Conservation (phyloP, 2,888 invertebrate species). For the Phasia obesa region DNA sequence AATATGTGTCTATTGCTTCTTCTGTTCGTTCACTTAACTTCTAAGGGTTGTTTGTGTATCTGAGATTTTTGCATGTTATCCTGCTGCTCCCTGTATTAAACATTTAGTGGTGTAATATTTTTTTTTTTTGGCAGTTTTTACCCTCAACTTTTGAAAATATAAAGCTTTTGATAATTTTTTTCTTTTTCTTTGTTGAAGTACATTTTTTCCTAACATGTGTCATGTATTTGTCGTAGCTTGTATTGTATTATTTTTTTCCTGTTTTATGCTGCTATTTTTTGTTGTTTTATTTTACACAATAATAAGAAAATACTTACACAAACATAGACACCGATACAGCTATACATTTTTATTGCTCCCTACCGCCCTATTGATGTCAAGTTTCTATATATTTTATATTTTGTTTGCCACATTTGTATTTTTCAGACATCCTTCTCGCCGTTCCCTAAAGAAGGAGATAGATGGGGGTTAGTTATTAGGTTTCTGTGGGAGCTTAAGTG, state of each 20-base stretch:
- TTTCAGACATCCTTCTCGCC: conserved; percentile 51
- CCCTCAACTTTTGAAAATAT: conserved; percentile 3
- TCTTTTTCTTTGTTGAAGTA: neutral
- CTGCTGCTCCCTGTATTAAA: conserved; percentile 51
- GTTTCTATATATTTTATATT: conserved; percentile 64
- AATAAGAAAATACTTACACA: conserved; percentile 25
- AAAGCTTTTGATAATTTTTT: neutral
- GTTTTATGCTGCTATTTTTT: conserved; percentile 62
- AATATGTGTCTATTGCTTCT: conserved; percentile 69
- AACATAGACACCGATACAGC: conserved; percentile 36
- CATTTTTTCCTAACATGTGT: conserved; percentile 62
- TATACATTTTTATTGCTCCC: conserved; percentile 76
- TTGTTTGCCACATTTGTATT: conserved; percentile 57
- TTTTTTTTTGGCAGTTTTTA: conserved; percentile 15
- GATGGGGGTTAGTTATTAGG: neutral
- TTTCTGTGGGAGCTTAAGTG: neutral
- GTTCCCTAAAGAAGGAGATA: conserved; percentile 2
- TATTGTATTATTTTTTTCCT: conserved; percentile 64
- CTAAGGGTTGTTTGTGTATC: conserved; percentile 69
- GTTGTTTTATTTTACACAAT: conserved; percentile 27
- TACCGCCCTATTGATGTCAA: conserved; percentile 76
- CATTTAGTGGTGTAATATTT: conserved; percentile 9
- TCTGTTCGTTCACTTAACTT: conserved; percentile 41
- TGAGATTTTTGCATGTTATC: conserved; percentile 68
- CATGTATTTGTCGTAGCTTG: conserved; percentile 70